Evolutionary conservation across 2,888 invertebrate species (phyloP), one percentile per base, ranked within the genome.

Genomic region (Litoditis marina): DNA sequence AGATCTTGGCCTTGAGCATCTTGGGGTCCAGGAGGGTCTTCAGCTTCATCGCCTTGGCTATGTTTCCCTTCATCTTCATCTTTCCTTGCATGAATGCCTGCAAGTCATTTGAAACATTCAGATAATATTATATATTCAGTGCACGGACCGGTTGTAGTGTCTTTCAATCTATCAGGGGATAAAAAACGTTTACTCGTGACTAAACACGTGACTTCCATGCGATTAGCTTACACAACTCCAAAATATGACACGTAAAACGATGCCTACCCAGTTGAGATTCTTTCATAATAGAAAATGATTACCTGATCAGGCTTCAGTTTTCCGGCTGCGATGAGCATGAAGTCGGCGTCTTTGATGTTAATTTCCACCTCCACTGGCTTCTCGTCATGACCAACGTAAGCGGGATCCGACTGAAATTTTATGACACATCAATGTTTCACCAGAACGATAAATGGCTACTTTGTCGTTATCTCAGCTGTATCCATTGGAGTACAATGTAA

Each of bases 11-110:
- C 65, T 81, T 82, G 64, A 83, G 74, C 66, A 81, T 78, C 55
- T 70, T 72, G n/a, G 81, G 79, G 66, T 83, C 77, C 32, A 83
- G 68, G 47, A 94, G 84, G 71, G 92, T 91, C 25, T 90, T 89
- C 63, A 96, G 85, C 84, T 94, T 95, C 90, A 95, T 91, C 1
- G 95, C 95, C 47, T 94, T 85, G 0, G 92, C 94, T 90, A 95
- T 92, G 84, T 95, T 95, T 34, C 95, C 95, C 83, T 93, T 91
- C 65, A 96, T 90, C 86, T 94, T 95, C 71, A 87, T 81, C 85
- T 95, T 95, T 19, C 95, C 95, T 85, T 94, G 85, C 83, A 86
- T 86, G 78, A 86, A 86, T 13, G 86, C 86, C 85, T 85, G 78
- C 32, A 77, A 70, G 34, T 28, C 25, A 16, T 47, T 5, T n/a